Percentiles rank a stretch among this genome's conserved stretches.
Evolutionary conservation across 2,113 vertebrate genomes (phyloP).

Genomic region (Pseudopipra pipra): DNA sequence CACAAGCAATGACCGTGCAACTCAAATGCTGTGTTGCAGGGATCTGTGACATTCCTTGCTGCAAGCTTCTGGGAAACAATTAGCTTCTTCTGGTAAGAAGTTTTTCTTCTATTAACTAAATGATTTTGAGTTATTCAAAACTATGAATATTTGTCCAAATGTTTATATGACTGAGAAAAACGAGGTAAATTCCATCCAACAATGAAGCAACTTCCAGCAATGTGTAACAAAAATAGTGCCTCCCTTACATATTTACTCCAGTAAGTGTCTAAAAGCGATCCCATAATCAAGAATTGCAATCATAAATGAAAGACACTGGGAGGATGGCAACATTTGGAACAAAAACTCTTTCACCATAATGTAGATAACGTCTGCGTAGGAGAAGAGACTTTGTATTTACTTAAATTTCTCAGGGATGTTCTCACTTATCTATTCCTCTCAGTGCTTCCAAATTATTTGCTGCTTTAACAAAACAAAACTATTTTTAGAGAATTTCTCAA

Average conservation of each 20-base stretch:
- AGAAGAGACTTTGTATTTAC: neutral
- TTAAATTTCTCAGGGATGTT: neutral
- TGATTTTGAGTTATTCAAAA: slow-evolving; percentile 10
- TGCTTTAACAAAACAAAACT: slow-evolving; percentile 3
- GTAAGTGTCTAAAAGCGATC: neutral
- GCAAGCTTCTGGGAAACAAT: neutral
- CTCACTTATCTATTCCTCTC: neutral
- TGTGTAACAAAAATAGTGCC: slow-evolving; percentile 31
- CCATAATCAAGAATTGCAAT: neutral
- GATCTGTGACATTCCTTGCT: neutral
- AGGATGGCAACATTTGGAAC: neutral
- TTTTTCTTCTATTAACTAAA: neutral
- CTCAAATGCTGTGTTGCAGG: neutral
- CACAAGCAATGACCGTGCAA: neutral
- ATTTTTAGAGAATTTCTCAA: slow-evolving; percentile 20
- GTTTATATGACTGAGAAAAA: slow-evolving; percentile 16
- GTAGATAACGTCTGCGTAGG: neutral
- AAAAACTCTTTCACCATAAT: neutral
- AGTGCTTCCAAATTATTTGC: neutral
- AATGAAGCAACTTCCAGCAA: slow-evolving; percentile 33
- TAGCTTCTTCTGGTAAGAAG: neutral
- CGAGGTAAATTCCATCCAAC: slow-evolving; percentile 3
- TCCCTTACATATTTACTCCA: slow-evolving; percentile 16
- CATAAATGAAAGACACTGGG: neutral
- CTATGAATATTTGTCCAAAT: neutral